These are phyloP conservation scores for Meloidogyne hapla DNA, from an alignment of 1,140 invertebrate genomes.

Conservation along the genomic window DNA sequence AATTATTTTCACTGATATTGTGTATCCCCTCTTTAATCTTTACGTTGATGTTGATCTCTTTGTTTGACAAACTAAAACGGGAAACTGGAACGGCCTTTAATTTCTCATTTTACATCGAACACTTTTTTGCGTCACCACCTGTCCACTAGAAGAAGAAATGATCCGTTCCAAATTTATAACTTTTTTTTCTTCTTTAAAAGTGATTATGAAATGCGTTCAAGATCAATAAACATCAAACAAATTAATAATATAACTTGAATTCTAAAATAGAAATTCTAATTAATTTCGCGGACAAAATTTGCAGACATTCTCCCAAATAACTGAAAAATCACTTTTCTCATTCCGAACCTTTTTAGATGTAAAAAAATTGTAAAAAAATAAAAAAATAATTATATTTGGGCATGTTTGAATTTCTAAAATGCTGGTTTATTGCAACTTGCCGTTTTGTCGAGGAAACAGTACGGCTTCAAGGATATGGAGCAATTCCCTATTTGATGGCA, in stretches of 20 bases:
- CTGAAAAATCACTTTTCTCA: too few species aligned
- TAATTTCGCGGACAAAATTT: too few species aligned
- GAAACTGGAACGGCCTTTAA: neutral
- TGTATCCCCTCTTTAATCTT: too few species aligned
- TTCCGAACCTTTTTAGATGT: neutral
- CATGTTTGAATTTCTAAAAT: neutral
- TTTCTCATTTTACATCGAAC: conserved; percentile 3
- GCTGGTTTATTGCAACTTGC: neutral
- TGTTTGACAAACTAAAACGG: neutral
- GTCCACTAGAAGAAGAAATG: neutral
- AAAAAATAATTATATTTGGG: neutral
- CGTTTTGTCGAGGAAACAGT: neutral
- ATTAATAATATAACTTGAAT: neutral
- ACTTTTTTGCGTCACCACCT: neutral
- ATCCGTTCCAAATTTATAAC: neutral
- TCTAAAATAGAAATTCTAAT: neutral
- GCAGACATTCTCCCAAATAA: too few species aligned
- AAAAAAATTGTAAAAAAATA: neutral
- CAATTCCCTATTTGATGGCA: conserved; percentile 29
- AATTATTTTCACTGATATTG: too few species aligned
- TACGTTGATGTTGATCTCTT: neutral
- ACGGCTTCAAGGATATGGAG: neutral
- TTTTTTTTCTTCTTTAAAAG: neutral
- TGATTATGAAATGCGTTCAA: neutral
- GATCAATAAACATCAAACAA: neutral